Evolutionary conservation across 2,113 vertebrate species (phyloP).

Genomic region (Protomyctophum bolini): DNA sequence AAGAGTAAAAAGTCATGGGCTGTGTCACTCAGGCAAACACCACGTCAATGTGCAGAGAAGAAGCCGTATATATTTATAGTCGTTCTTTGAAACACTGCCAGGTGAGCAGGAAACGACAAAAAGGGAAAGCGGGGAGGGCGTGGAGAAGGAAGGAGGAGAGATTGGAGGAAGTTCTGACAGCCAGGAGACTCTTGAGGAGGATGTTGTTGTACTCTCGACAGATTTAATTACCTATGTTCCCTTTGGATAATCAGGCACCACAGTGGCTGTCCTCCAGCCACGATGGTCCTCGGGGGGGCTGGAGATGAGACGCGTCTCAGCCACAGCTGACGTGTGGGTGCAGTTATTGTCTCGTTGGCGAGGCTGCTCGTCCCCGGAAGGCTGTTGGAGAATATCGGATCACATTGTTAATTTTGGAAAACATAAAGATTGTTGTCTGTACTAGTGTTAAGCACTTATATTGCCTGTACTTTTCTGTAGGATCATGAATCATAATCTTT

Average conservation of each 20-base stretch:
- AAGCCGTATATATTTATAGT: constrained; percentile 64
- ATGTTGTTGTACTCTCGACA: constrained; percentile 48
- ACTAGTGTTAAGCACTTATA: too few relatives aligned
- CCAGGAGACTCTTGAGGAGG: constrained; percentile 17
- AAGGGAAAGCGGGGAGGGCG: constrained; percentile 7
- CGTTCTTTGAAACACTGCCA: constrained; percentile 52
- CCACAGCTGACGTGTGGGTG: constrained; percentile 33
- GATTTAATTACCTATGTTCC: constrained; percentile 64
- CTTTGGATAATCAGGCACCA: constrained; percentile 56
- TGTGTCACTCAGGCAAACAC: constrained; percentile 56
- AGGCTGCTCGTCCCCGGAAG: constrained; percentile 6
- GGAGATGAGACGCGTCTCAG: constrained; percentile 51
- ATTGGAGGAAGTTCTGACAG: constrained; percentile 28
- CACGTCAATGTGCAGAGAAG: constrained; percentile 55
- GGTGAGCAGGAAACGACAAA: constrained; percentile 18
- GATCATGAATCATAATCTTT: too few relatives aligned
- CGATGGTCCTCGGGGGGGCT: constrained; percentile 24
- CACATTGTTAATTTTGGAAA: too few relatives aligned
- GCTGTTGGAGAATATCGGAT: constrained; percentile 2
- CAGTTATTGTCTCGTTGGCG: constrained; percentile 29
- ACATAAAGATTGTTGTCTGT: too few relatives aligned
- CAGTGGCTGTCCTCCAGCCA: constrained; percentile 46
- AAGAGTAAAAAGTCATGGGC: too few relatives aligned
- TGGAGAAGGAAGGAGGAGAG: not conserved
- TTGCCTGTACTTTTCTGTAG: too few relatives aligned